Conservation (phyloP, 2,888 invertebrate species). For the Phragmatobia fuliginosa region DNA sequence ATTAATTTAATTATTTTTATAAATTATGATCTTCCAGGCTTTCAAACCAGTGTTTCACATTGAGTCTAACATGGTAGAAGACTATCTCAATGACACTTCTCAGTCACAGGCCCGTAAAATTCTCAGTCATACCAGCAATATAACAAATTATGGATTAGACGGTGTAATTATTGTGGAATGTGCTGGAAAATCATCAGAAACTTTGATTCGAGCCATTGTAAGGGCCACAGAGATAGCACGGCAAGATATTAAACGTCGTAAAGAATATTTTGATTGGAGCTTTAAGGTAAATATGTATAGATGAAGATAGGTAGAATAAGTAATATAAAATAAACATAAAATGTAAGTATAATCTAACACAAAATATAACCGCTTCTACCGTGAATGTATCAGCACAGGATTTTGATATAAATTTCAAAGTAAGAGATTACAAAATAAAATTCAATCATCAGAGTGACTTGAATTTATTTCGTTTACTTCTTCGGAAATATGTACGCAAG, state of each 20-base stretch:
- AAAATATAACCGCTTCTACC: too few relatives aligned
- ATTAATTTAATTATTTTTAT: too few relatives aligned
- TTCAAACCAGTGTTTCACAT: slow-evolving; percentile 50
- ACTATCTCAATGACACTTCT: slow-evolving; percentile 33
- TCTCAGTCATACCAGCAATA: neutral
- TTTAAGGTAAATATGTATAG: slow-evolving; percentile 34
- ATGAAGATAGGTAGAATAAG: neutral
- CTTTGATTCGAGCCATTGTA: slow-evolving; percentile 43
- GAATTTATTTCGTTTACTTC: too few relatives aligned
- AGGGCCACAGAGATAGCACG: slow-evolving; percentile 48
- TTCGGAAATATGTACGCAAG: neutral
- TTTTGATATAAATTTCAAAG: too few relatives aligned
- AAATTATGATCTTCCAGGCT: slow-evolving; percentile 39
- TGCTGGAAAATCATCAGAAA: slow-evolving; percentile 26
- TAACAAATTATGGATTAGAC: slow-evolving; percentile 33
- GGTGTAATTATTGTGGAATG: slow-evolving; percentile 45
- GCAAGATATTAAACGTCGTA: slow-evolving; percentile 22
- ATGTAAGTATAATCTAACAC: too few relatives aligned
- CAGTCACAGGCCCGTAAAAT: slow-evolving; percentile 14
- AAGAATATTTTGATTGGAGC: slow-evolving; percentile 45
- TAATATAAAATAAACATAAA: too few relatives aligned
- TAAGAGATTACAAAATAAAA: too few relatives aligned
- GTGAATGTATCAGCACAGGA: too few relatives aligned
- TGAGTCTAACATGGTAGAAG: slow-evolving; percentile 35
- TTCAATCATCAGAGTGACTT: too few relatives aligned